These are phyloP conservation scores for Alca torda DNA, from an alignment of 2,797 vertebrate species.

Conservation along the genomic window DNA sequence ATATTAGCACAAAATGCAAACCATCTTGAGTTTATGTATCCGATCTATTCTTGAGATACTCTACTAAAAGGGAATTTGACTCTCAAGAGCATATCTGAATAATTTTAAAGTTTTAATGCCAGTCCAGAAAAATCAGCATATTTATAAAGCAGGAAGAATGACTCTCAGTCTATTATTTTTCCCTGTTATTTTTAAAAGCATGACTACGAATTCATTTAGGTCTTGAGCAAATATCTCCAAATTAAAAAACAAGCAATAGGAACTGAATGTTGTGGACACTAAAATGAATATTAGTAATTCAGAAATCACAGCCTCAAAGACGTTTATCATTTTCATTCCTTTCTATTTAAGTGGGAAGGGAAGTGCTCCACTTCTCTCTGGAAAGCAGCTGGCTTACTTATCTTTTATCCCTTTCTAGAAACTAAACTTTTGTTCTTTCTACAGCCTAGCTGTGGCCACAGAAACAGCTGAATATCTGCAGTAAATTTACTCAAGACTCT, in stretches of 20 bases:
- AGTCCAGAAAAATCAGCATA: not conserved
- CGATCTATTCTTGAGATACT: not conserved
- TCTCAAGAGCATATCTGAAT: not conserved
- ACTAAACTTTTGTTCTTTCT: not conserved
- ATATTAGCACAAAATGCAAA: constrained; percentile 53
- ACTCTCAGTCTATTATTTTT: not conserved
- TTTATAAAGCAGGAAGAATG: not conserved
- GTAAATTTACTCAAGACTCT: not conserved
- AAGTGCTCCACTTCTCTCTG: not conserved
- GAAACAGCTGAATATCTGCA: not conserved
- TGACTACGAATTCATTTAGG: not conserved
- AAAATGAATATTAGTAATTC: not conserved
- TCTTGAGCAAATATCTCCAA: not conserved
- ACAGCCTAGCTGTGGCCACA: not conserved
- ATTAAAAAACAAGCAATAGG: not conserved
- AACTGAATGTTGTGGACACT: not conserved
- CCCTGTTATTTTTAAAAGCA: not conserved
- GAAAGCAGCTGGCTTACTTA: not conserved
- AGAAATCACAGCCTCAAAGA: not conserved
- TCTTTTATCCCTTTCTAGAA: not conserved
- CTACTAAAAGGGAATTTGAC: not conserved
- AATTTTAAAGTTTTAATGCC: not conserved
- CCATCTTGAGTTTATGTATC: constrained; percentile 37
- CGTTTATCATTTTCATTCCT: not conserved
- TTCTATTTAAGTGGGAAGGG: not conserved